phyloP scores from a whole-genome alignment of 2,888 invertebrate genomes.

The Drosophila mercatorum region DNA sequence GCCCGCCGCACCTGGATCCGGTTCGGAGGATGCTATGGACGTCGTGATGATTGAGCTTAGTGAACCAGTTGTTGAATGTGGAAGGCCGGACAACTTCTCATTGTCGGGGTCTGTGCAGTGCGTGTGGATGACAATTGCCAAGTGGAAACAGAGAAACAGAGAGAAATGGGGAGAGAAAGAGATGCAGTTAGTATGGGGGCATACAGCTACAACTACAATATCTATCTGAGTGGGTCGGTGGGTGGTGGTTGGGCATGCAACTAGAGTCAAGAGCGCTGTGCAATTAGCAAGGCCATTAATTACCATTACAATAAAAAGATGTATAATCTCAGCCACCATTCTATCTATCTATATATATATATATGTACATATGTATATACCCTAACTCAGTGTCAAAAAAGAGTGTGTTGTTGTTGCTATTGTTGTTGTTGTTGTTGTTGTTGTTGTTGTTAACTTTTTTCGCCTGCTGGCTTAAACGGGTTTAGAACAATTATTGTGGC shows the following conservation, averaged over 20 bases:
- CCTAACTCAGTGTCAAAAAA: constrained; percentile 14
- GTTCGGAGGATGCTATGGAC: constrained; percentile 86
- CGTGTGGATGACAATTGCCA: constrained; percentile 9
- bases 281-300: constrained; percentile 66
- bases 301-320: constrained; percentile 61
- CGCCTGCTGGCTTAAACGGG: constrained; percentile 34
- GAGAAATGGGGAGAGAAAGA: constrained; percentile 5
- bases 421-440: constrained; percentile 7
- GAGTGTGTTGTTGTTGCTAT: constrained; percentile 3
- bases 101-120: constrained; percentile 83
- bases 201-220: constrained; percentile 8
- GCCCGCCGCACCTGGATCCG: constrained; percentile 85
- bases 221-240: constrained; percentile 4
- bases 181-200: constrained; percentile 33
- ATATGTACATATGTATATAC: not conserved
- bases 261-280: constrained; percentile 54
- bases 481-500: constrained; percentile 32
- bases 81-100: constrained; percentile 85
- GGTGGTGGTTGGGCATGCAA: constrained; percentile 54
- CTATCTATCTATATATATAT: no score
- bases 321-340: constrained; percentile 18
- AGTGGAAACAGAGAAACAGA: constrained; percentile 14
- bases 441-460: constrained; percentile 12
- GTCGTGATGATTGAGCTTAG: constrained; percentile 86
- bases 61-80: constrained; percentile 85